Evolutionary conservation across 2,888 invertebrate genomes (phyloP).

Genomic region (Caenorhabditis drosophilae): DNA sequence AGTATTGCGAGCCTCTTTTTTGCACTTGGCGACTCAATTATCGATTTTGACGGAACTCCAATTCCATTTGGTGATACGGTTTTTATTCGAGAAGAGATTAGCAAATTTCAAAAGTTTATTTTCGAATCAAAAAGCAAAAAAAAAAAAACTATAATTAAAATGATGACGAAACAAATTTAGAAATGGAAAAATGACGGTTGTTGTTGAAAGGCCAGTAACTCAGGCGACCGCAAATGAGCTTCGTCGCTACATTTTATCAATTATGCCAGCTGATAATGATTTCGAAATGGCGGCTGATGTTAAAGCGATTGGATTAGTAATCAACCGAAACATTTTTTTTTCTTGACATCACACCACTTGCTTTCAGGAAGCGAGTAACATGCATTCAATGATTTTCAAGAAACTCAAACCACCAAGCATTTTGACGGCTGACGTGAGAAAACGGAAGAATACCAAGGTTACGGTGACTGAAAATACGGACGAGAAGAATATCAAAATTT

Average conservation of each 20-base stretch:
- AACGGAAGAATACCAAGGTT: not conserved
- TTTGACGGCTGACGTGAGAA: constrained; percentile 17
- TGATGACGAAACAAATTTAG: not conserved
- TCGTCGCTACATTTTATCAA: constrained; percentile 8
- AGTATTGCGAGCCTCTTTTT: constrained; percentile 7
- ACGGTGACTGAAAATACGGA: constrained; percentile 5
- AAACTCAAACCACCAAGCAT: constrained; percentile 28
- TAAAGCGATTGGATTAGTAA: constrained; percentile 23
- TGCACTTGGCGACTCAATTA: constrained; percentile 19
- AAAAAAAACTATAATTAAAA: not conserved
- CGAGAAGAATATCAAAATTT: constrained; percentile 14
- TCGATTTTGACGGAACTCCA: constrained; percentile 15
- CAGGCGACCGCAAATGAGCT: constrained; percentile 1
- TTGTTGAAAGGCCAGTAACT: constrained; percentile 19
- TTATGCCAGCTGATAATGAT: constrained; percentile 8
- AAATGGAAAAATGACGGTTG: constrained; percentile 1
- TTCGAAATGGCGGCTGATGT: constrained; percentile 22
- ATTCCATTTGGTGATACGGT: constrained; percentile 13
- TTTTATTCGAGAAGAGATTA: constrained; percentile 20
- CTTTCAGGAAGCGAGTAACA: constrained; percentile 24
- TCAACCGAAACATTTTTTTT: too few species aligned
- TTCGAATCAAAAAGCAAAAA: not conserved
- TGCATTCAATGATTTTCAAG: constrained; percentile 24
- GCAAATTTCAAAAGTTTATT: constrained; percentile 5
- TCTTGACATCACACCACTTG: too few species aligned